Evolutionary conservation across 2,888 invertebrate species (phyloP).

Genomic region (Acrocyrtus sp.): DNA sequence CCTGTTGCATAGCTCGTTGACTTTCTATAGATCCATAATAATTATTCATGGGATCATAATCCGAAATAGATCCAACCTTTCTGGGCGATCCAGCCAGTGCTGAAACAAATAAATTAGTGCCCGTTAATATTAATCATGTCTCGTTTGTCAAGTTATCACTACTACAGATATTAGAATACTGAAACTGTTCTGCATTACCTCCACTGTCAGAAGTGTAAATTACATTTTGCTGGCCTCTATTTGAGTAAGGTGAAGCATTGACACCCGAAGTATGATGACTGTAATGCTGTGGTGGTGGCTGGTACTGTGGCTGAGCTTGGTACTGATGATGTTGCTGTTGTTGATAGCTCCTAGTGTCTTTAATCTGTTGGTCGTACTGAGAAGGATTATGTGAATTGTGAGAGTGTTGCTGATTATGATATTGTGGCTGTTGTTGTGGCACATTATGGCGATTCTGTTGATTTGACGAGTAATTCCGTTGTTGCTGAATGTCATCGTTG

Average conservation of each 20-base stretch:
- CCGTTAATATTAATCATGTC: not conserved
- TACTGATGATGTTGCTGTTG: conserved; percentile 37
- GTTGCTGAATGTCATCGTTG: conserved; percentile 61
- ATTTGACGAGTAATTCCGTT: conserved; percentile 52
- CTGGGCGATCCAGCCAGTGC: conserved; percentile 71
- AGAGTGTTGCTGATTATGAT: conserved; percentile 75
- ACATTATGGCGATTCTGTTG: conserved; percentile 47
- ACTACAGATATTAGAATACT: not conserved
- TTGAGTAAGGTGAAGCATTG: conserved; percentile 59
- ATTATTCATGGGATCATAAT: conserved; percentile 94
- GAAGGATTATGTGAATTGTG: conserved; percentile 31
- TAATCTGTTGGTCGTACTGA: conserved; percentile 39
- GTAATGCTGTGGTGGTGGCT: conserved; percentile 45
- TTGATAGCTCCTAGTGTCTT: conserved; percentile 35
- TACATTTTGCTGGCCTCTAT: conserved; percentile 66
- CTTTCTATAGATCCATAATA: conserved; percentile 78
- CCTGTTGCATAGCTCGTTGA: conserved; percentile 50
- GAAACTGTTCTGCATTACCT: conserved; percentile 68
- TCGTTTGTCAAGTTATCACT: not conserved
- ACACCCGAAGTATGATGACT: conserved; percentile 42
- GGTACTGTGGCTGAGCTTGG: conserved; percentile 39
- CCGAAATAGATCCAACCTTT: conserved; percentile 89
- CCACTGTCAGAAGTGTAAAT: conserved; percentile 85
- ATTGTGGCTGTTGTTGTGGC: conserved; percentile 57
- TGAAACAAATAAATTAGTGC: conserved; percentile 62